phyloP scores from a whole-genome alignment of 2,888 invertebrate species.

The Caenorhabditis virilis region DNA sequence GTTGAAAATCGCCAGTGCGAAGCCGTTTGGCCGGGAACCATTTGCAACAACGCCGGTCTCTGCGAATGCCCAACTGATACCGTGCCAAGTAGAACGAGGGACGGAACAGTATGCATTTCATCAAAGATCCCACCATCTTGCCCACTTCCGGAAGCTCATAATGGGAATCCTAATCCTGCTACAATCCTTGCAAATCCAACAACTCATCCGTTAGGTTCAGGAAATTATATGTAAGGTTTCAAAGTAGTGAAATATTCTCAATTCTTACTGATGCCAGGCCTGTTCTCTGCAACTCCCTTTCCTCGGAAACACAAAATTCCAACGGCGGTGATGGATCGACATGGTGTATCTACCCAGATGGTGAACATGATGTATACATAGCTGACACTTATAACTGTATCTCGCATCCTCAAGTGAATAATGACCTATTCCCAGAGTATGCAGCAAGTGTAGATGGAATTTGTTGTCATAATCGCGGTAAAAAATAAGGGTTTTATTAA shows the following conservation, averaged over 20 bases:
- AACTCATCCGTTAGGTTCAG: conserved; percentile 58
- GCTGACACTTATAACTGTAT: conserved; percentile 65
- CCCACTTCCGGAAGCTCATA: conserved; percentile 61
- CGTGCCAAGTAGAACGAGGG: conserved; percentile 50
- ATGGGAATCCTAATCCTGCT: conserved; percentile 59
- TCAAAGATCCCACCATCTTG: conserved; percentile 59
- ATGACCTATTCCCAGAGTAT: conserved; percentile 61
- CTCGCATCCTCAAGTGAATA: conserved; percentile 63
- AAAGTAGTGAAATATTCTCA: no score
- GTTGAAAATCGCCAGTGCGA: conserved; percentile 63
- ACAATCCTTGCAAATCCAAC: conserved; percentile 63
- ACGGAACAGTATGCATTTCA: conserved; percentile 63
- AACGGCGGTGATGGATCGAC: conserved; percentile 63
- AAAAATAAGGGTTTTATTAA: not conserved
- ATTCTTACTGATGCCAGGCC: conserved; percentile 36
- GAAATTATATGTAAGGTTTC: conserved; percentile 56
- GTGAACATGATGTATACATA: conserved; percentile 58
- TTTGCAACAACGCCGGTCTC: conserved; percentile 54
- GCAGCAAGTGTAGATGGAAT: conserved; percentile 61
- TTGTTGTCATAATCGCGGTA: conserved; percentile 63
- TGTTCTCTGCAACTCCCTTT: conserved; percentile 59
- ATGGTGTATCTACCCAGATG: conserved; percentile 66
- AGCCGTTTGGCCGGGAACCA: conserved; percentile 65
- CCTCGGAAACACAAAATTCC: conserved; percentile 53
- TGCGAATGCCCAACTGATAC: conserved; percentile 64